A percentile compares a stretch with the other conserved stretches of the same genome.
Evolutionary conservation across 2,113 vertebrate genomes (phyloP).

Genomic region (Malurus melanocephalus): DNA sequence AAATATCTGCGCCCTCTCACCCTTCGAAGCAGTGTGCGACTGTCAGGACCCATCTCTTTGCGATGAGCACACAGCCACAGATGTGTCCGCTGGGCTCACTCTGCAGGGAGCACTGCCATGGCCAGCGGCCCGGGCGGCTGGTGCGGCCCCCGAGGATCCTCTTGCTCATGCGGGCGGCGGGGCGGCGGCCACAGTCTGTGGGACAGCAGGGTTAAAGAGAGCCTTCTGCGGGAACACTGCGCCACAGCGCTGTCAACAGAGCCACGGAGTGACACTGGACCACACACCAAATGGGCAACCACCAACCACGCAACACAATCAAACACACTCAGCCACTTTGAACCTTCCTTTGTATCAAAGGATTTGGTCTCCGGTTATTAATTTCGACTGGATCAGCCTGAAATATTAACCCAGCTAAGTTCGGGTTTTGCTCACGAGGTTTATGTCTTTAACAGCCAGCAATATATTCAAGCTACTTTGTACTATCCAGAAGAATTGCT

Average conservation of each 20-base stretch:
- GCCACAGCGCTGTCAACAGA: accelerated
- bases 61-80: slow-evolving; percentile 93
- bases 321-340: background rate
- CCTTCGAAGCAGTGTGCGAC: slow-evolving; percentile 96
- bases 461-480: background rate
- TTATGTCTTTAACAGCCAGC: background rate
- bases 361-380: background rate
- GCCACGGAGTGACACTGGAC: accelerated
- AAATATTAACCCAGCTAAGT: background rate
- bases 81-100: slow-evolving; percentile 89
- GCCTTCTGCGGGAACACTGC: background rate
- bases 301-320: accelerated
- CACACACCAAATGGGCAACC: accelerated
- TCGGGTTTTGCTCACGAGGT: background rate
- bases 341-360: background rate
- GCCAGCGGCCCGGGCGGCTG: slow-evolving; percentile 90
- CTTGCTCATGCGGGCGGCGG: slow-evolving; percentile 84
- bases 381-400: background rate
- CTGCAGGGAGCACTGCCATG: slow-evolving; percentile 96
- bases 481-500: background rate
- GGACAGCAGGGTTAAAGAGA: background rate
- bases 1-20: slow-evolving; percentile 65
- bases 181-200: slow-evolving; percentile 83
- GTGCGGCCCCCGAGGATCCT: slow-evolving; percentile 92
- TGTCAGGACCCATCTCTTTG: slow-evolving; percentile 86